phyloP scores from a whole-genome alignment of 2,888 invertebrate genomes.

The Spilarctia lutea region DNA sequence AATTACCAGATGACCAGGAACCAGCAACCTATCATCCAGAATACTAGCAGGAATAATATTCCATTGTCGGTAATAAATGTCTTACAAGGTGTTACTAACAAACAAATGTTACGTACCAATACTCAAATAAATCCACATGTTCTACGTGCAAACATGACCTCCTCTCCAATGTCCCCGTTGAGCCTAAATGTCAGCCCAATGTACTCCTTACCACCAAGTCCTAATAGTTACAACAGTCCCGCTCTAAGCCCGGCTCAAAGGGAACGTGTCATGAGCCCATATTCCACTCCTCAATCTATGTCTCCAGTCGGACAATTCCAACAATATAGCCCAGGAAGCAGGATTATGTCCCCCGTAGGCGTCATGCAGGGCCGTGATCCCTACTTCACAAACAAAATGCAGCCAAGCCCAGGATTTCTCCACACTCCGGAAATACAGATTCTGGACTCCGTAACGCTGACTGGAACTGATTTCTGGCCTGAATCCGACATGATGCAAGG shows the following conservation, averaged over 20 bases:
- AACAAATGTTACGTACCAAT: constrained; percentile 60
- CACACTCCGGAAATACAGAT: constrained; percentile 65
- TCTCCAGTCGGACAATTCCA: constrained; percentile 73
- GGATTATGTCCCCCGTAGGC: constrained; percentile 67
- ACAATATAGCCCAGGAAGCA: constrained; percentile 70
- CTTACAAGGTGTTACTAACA: constrained; percentile 63
- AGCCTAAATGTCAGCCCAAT: constrained; percentile 75
- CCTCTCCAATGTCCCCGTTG: constrained; percentile 73
- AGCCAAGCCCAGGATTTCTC: constrained; percentile 72
- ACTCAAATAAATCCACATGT: constrained; percentile 51
- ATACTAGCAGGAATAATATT: constrained; percentile 56
- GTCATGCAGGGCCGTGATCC: constrained; percentile 76
- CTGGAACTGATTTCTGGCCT: constrained; percentile 73
- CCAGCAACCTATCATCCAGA: constrained; percentile 53
- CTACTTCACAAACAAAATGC: constrained; percentile 78
- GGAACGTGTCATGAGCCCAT: constrained; percentile 73
- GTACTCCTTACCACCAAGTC: constrained; percentile 76
- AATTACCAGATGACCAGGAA: constrained; percentile 66
- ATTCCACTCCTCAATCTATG: constrained; percentile 75
- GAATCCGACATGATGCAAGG: constrained; percentile 75
- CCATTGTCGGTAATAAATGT: constrained; percentile 73
- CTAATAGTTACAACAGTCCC: constrained; percentile 75
- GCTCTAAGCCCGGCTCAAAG: constrained; percentile 74
- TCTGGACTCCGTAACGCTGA: constrained; percentile 66
- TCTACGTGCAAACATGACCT: constrained; percentile 51